phyloP scores from a whole-genome alignment of 2,113 vertebrate species.

The Pachyramphus minor region DNA sequence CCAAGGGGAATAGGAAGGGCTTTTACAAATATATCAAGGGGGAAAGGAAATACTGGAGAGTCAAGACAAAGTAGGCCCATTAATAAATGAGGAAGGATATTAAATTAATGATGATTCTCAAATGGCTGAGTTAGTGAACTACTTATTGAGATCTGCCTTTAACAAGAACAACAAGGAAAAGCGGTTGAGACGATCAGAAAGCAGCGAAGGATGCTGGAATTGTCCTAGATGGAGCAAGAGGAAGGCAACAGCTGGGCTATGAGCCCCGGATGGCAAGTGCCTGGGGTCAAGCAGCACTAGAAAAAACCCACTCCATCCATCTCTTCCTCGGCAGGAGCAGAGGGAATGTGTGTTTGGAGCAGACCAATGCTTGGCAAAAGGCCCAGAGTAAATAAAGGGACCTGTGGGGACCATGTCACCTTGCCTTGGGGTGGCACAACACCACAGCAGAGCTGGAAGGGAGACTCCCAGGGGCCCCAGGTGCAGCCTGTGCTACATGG shows the following conservation, averaged over 20 bases:
- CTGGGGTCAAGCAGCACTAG: accelerated
- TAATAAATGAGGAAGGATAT: conserved; percentile 72
- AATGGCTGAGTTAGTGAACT: conserved; percentile 69
- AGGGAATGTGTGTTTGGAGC: neutral
- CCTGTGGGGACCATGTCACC: neutral
- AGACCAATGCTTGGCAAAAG: accelerated
- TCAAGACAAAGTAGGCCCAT: conserved; percentile 68
- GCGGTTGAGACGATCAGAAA: conserved; percentile 33
- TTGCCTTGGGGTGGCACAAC: neutral
- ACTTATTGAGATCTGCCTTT: conserved; percentile 60
- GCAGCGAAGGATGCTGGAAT: neutral
- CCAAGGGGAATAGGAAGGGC: conserved; percentile 59
- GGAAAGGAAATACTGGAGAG: conserved; percentile 68
- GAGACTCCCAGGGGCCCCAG: neutral
- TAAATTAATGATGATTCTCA: conserved; percentile 74
- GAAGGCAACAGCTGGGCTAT: neutral
- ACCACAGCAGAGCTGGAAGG: accelerated
- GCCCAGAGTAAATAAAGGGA: neutral
- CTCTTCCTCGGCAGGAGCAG: neutral
- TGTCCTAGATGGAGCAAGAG: neutral
- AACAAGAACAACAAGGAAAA: conserved; percentile 59
- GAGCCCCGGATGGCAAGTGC: neutral
- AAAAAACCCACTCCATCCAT: accelerated
- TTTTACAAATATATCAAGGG: conserved; percentile 71
- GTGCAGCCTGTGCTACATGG: accelerated